Base-by-base conservation (phyloP, 2,797 vertebrate species). In the Meda fulgida region DNA sequence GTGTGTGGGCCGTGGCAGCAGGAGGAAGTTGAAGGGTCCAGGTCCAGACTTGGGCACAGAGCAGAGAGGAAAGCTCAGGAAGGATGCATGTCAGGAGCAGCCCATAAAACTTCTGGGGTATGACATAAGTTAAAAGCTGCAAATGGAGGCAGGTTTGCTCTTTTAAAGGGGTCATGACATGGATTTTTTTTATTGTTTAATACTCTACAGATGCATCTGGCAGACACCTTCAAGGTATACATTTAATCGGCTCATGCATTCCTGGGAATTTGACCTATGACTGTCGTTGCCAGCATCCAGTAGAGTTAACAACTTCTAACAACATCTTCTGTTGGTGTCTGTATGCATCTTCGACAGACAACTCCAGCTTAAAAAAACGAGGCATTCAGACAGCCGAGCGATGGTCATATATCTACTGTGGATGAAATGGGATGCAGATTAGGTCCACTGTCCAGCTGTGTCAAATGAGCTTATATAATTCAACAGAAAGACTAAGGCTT, bases 51-150 rank as follows among this genome's bases (percentile, higher is more conserved):
- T 84, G 38, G 40, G 78, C 53, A 67, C 26, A 34, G 82, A 75
- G 78, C 73, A 76, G 87, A 89, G 89, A 92, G 92, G 93, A 94
- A 93, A 93, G 89, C 89, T 92, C 92, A 93, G 93, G 94, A 96
- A 94, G 93, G 94, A 95, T 93, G 92, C 88, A 36, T 87, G 86
- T 84, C 85, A 84, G 83, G 75, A 80, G 46, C 38, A 83, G 40
- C 31, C 63, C 58, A 29, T 86, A 79, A 84, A 86, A 77, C 73
- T 34, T 53, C 19, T 53, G 48, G 7, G 13, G 34, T n/a, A 38
- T 77, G 87, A 83, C 83, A 84, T 76, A 46, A 77, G 75, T 86
- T 82, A 79, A 58, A 76, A 55, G 51, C 29, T 51, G 73, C 58
- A 40, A 60, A 71, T 71, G 55, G 66, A 82, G 73, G 69, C 43